Conservation (phyloP, 35 echinoderm and acorn worm species). For the Apostichopus parvimensis region DNA sequence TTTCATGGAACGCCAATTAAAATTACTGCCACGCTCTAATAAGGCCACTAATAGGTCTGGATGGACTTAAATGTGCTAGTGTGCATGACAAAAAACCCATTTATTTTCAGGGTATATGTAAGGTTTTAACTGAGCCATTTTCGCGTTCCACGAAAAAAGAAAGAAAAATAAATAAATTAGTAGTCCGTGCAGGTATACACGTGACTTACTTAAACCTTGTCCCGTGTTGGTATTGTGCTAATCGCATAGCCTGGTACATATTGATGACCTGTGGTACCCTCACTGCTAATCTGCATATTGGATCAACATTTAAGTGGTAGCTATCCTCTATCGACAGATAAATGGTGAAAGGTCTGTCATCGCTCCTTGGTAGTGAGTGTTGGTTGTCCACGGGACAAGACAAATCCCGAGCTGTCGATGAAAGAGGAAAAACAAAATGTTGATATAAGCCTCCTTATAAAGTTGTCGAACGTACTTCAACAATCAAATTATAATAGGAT, state of each 20-base stretch:
- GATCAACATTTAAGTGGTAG: background rate
- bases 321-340: slow-evolving; percentile 7
- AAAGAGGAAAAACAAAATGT: background rate
- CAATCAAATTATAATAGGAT: too few species aligned
- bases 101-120: too few species aligned
- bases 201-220: background rate
- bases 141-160: too few species aligned
- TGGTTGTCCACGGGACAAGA: background rate
- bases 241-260: background rate
- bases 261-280: slow-evolving; percentile 3
- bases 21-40: too few species aligned
- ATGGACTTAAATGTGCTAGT: too few species aligned
- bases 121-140: too few species aligned
- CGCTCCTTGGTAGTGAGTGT: slow-evolving; percentile 7
- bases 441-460: too few species aligned
- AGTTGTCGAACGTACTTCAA: too few species aligned
- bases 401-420: background rate
- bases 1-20: too few species aligned
- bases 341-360: background rate
- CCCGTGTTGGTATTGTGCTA: background rate
- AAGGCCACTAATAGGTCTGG: too few species aligned
- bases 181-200: background rate
- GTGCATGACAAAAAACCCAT: too few species aligned
- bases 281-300: background rate
- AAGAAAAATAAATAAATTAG: too few species aligned